phyloP scores from a whole-genome alignment of 2,797 vertebrate genomes.

The Myotis pilosus region DNA sequence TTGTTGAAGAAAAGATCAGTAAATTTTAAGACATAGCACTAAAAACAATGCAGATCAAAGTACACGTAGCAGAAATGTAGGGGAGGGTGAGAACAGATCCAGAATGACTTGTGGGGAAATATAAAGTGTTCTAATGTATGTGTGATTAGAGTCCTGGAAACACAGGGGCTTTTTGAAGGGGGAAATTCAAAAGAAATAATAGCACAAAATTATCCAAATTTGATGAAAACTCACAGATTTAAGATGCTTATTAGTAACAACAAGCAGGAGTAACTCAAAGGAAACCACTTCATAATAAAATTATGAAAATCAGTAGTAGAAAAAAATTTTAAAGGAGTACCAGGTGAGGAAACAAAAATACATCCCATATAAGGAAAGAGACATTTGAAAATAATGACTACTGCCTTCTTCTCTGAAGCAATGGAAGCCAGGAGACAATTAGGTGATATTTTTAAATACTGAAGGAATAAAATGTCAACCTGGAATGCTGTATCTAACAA shows the following conservation, averaged over 20 bases:
- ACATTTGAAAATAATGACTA: not conserved
- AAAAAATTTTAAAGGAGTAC: not conserved
- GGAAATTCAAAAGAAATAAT: not conserved
- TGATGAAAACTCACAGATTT: not conserved
- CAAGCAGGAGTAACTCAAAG: not conserved
- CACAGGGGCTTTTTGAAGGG: not conserved
- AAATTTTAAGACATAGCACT: not conserved
- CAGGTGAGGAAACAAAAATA: not conserved
- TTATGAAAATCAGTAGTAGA: not conserved
- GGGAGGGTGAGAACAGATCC: not conserved
- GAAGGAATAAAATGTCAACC: not conserved
- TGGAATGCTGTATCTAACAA: not conserved
- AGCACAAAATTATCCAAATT: not conserved
- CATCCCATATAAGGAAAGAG: not conserved
- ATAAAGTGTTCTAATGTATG: not conserved
- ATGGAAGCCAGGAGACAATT: not conserved
- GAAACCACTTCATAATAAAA: not conserved
- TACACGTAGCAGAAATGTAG: not conserved
- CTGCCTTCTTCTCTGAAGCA: not conserved
- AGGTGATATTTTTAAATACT: not conserved
- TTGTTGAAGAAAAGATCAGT: not conserved
- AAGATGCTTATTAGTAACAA: not conserved
- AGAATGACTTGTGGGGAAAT: not conserved
- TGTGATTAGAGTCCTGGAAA: not conserved
- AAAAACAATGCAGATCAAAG: not conserved